Evolutionary conservation across 1,140 invertebrate species (phyloP).

Genomic region (Agraylea sexmaculata): DNA sequence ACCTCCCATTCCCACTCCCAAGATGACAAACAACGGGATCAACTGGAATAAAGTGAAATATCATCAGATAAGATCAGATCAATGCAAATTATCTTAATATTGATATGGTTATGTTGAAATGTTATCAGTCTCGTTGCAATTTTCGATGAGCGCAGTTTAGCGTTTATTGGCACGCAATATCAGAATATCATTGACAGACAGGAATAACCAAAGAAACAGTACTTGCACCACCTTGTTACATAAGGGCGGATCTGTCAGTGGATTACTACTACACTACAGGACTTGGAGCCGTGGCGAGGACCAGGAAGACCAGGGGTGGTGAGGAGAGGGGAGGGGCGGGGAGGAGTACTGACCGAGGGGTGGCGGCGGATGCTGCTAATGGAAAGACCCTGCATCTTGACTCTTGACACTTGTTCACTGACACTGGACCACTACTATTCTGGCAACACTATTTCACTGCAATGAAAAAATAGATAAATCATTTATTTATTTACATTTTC

Average conservation of each 20-base stretch:
- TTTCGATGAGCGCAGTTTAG: not conserved
- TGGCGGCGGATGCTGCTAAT: constrained; percentile 45
- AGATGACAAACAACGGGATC: constrained; percentile 64
- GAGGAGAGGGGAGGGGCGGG: not conserved
- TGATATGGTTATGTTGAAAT: no score
- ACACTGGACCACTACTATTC: no score
- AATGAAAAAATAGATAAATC: no score
- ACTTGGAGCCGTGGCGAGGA: no score
- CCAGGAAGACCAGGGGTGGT: not conserved
- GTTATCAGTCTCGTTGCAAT: no score
- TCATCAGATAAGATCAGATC: not conserved
- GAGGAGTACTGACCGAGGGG: constrained; percentile 43
- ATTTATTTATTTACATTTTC: no score
- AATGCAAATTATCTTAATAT: no score
- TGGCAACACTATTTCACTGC: no score
- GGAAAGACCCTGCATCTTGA: constrained; percentile 40
- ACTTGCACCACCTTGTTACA: constrained; percentile 6
- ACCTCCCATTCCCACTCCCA: constrained; percentile 47
- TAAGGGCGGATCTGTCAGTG: no score
- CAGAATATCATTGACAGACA: not conserved
- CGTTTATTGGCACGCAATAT: not conserved
- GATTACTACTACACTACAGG: no score
- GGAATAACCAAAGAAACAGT: constrained; percentile 4
- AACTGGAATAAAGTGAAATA: constrained; percentile 41
- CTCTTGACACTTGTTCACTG: no score